Percentiles rank a stretch among this genome's conserved stretches.
Evolutionary conservation across 2,113 vertebrate species (phyloP).

Genomic region (Eleginops maclovinus): DNA sequence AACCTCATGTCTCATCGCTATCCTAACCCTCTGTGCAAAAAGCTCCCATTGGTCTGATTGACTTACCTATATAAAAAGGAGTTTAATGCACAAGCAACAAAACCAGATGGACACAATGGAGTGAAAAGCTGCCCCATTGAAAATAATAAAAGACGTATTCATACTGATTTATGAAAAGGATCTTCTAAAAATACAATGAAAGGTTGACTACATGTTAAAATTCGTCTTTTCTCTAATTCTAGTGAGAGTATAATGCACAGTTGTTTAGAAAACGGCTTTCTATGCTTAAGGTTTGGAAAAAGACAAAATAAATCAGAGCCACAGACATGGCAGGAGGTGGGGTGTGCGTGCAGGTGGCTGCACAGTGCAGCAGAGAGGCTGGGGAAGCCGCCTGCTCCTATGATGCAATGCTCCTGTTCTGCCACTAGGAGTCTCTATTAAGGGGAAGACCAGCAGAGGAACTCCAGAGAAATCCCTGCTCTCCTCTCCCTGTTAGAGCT

Average conservation of each 20-base stretch:
- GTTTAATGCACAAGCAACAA: slow-evolving; percentile 40
- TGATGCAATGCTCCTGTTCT: slow-evolving; percentile 42
- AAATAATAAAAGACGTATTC: too few relatives aligned
- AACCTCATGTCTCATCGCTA: slow-evolving; percentile 13
- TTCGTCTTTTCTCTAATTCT: too few relatives aligned
- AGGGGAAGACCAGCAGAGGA: slow-evolving; percentile 58
- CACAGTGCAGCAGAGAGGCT: slow-evolving; percentile 25
- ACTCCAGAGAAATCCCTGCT: slow-evolving; percentile 60
- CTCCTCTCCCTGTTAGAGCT: slow-evolving; percentile 29
- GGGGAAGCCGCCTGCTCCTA: slow-evolving; percentile 49
- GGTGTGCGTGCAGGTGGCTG: slow-evolving; percentile 12
- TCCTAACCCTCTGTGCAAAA: neutral
- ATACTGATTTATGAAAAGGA: too few relatives aligned
- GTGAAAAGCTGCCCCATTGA: too few relatives aligned
- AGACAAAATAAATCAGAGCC: too few relatives aligned
- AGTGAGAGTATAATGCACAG: too few relatives aligned
- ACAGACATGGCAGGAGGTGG: neutral
- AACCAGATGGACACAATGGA: too few relatives aligned
- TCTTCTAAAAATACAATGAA: too few relatives aligned
- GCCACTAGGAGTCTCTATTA: slow-evolving; percentile 69
- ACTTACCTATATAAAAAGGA: slow-evolving; percentile 37
- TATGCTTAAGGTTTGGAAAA: too few relatives aligned
- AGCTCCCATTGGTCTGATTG: slow-evolving; percentile 42
- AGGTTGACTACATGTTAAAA: too few relatives aligned
- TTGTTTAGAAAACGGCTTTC: too few relatives aligned